Conservation (phyloP, 2,888 invertebrate genomes). For the Leucophenga montana region DNA sequence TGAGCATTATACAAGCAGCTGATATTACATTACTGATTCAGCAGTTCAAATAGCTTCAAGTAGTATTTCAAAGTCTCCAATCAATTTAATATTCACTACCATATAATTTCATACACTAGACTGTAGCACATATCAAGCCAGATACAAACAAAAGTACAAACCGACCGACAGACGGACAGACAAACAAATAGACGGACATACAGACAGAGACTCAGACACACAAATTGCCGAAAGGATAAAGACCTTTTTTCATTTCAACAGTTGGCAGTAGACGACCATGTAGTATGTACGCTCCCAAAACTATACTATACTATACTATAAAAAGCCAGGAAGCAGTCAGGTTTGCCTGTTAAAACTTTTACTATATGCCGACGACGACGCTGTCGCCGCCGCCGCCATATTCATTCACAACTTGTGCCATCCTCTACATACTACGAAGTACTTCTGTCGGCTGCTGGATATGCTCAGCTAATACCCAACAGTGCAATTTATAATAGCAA, state of each 20-base stretch:
- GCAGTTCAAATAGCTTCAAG: background rate
- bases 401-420: slow-evolving; percentile 24
- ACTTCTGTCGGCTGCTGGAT: slow-evolving; percentile 3
- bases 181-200: no score
- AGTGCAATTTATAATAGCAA: slow-evolving; percentile 56
- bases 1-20: no score
- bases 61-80: background rate
- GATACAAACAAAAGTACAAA: background rate
- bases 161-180: no score
- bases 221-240: slow-evolving; percentile 26
- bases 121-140: slow-evolving; percentile 17
- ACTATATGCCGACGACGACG: slow-evolving; percentile 1
- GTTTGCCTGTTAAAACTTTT: slow-evolving; percentile 24
- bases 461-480: slow-evolving; percentile 40
- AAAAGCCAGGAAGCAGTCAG: background rate
- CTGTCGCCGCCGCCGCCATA: background rate
- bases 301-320: background rate
- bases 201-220: background rate
- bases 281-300: background rate
- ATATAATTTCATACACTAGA: background rate
- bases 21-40: background rate
- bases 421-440: background rate
- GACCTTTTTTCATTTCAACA: slow-evolving; percentile 29
- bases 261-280: slow-evolving; percentile 15
- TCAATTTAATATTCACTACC: background rate